A percentile compares a stretch with the other conserved stretches of the same genome.
phyloP scores from a whole-genome alignment of 2,113 vertebrate genomes.

The Pachycephala philippinensis region DNA sequence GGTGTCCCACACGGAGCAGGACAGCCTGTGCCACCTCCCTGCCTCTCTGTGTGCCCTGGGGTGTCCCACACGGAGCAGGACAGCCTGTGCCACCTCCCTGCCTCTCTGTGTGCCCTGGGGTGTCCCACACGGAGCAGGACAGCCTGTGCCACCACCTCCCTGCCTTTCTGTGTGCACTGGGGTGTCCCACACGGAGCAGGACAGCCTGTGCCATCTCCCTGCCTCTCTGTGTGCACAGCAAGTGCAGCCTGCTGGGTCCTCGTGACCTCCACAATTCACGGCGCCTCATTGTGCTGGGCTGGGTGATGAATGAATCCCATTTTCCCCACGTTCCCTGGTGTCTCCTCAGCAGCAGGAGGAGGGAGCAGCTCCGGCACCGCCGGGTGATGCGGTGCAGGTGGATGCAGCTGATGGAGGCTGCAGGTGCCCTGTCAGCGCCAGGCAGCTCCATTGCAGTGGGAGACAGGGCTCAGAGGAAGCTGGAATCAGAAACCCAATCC shows the following conservation, averaged over 20 bases:
- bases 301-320: fast-evolving
- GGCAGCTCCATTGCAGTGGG: background rate
- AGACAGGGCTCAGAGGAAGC: background rate
- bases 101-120: too few species aligned
- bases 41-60: too few species aligned
- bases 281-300: background rate
- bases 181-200: fast-evolving
- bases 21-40: too few species aligned
- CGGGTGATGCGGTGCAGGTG: background rate
- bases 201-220: background rate
- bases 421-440: background rate
- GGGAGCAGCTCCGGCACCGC: fast-evolving
- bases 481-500: background rate
- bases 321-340: fast-evolving
- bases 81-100: too few species aligned
- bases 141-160: too few species aligned
- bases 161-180: fast-evolving
- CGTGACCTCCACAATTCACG: background rate
- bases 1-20: too few species aligned
- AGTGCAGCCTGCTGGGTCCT: background rate
- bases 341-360: background rate
- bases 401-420: background rate
- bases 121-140: too few species aligned
- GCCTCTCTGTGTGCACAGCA: background rate
- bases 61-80: too few species aligned